phyloP scores from a whole-genome alignment of 2,888 invertebrate species.

The Lithosia quadra region DNA sequence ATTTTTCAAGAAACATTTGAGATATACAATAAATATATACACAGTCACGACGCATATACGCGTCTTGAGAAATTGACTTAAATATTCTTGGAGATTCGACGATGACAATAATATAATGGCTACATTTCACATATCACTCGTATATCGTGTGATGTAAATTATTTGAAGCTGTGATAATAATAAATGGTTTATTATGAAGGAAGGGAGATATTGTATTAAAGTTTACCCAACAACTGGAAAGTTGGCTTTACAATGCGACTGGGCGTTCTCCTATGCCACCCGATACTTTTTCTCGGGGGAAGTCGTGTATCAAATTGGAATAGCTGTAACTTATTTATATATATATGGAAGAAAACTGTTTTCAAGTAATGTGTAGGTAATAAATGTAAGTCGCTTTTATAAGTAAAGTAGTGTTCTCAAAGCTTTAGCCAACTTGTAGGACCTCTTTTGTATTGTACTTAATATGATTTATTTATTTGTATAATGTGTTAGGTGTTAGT shows the following conservation, averaged over 20 bases:
- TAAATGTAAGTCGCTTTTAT: constrained; percentile 63
- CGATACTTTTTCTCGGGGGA: constrained; percentile 73
- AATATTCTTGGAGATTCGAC: constrained; percentile 34
- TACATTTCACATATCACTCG: constrained; percentile 75
- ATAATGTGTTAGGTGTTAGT: constrained; percentile 61
- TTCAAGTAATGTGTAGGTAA: constrained; percentile 25
- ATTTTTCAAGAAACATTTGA: constrained; percentile 44
- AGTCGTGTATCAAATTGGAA: constrained; percentile 41
- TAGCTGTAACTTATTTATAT: constrained; percentile 37
- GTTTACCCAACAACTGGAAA: constrained; percentile 58
- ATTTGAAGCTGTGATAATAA: constrained; percentile 74
- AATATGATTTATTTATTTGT: constrained; percentile 56
- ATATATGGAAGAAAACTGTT: constrained; percentile 3
- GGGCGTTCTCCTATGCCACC: constrained; percentile 54
- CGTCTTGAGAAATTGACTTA: constrained; percentile 50
- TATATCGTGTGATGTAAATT: constrained; percentile 71
- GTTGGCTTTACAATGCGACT: constrained; percentile 51
- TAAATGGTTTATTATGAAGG: constrained; percentile 66
- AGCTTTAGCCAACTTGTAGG: constrained; percentile 78
- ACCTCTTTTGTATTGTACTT: constrained; percentile 63
- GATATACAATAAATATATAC: constrained; percentile 44
- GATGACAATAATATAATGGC: constrained; percentile 56
- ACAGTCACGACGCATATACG: constrained; percentile 25
- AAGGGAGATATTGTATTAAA: constrained; percentile 62
- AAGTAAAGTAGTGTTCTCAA: constrained; percentile 69